Percentiles rank a stretch among this genome's conserved stretches.
Evolutionary conservation across 1,140 invertebrate genomes (phyloP).

Genomic region (Diorhabda sublineata): DNA sequence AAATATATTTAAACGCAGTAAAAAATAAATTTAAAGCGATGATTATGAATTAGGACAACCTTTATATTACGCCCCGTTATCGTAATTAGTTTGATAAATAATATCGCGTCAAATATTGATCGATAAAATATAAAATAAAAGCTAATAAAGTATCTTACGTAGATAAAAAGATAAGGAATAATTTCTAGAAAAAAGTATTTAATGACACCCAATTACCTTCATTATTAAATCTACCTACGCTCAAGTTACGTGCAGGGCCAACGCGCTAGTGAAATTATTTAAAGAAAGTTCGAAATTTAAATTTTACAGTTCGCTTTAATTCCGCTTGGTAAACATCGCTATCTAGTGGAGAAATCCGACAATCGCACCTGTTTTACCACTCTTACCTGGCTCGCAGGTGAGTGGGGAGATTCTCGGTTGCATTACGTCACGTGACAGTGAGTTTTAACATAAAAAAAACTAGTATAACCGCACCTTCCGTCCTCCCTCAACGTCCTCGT

Average conservation of each 20-base stretch:
- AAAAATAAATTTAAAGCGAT: no score
- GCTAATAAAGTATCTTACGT: no score
- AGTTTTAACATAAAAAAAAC: slow-evolving; percentile 15
- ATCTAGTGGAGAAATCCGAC: slow-evolving; percentile 17
- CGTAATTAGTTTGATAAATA: no score
- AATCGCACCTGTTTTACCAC: slow-evolving; percentile 15
- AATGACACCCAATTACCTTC: slow-evolving; percentile 1
- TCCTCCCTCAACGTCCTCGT: slow-evolving; percentile 7
- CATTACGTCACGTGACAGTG: slow-evolving; percentile 15
- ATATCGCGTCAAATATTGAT: no score
- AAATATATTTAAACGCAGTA: no score
- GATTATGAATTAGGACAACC: no score
- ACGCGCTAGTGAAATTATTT: background rate
- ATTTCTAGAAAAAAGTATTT: no score
- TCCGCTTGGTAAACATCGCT: slow-evolving; percentile 15
- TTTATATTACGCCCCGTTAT: no score
- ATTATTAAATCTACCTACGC: slow-evolving; percentile 16
- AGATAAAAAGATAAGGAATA: no score
- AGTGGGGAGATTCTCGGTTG: slow-evolving; percentile 10
- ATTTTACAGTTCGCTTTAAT: slow-evolving; percentile 4
- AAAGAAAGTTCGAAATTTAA: background rate
- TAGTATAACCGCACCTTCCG: slow-evolving; percentile 19
- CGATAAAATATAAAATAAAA: no score
- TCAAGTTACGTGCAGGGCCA: background rate
- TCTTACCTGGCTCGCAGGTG: slow-evolving; percentile 17